phyloP scores from a whole-genome alignment of 2,888 invertebrate genomes.

The Cephus pygmeus region DNA sequence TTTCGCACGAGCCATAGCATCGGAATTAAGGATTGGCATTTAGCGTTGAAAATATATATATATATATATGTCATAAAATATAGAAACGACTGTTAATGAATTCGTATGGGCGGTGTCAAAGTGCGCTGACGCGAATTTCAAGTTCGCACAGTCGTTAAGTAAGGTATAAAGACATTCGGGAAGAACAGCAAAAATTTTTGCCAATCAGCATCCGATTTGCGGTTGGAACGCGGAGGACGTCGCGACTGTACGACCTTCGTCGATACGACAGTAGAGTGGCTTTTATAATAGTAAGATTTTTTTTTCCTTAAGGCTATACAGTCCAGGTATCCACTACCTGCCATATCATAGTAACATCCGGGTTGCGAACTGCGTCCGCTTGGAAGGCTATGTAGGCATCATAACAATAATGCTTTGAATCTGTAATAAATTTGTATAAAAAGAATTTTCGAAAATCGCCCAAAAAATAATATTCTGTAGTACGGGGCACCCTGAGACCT shows the following conservation, averaged over 20 bases:
- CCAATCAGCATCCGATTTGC: background rate
- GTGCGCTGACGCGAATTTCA: background rate
- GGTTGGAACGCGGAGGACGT: background rate
- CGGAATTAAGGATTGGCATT: too few relatives aligned
- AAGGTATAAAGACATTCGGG: background rate
- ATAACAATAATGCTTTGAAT: background rate
- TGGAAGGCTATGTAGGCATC: background rate
- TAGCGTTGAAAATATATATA: too few relatives aligned
- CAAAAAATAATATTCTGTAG: background rate
- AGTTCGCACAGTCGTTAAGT: background rate
- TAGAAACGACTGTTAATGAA: background rate
- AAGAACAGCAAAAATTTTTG: background rate
- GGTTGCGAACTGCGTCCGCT: background rate
- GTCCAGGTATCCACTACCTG: background rate
- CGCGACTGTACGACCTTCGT: constrained; percentile 2
- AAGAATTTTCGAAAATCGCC: background rate
- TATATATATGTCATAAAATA: background rate
- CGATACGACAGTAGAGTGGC: background rate
- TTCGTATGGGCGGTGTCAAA: background rate
- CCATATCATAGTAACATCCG: background rate
- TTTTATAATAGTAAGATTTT: background rate
- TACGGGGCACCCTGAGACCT: background rate
- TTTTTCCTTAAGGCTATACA: background rate
- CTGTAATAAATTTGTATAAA: background rate
- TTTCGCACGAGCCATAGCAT: background rate